A percentile compares a stretch with the other conserved stretches of the same genome.
phyloP scores from a whole-genome alignment of 2,797 vertebrate species.

The Octomys mimax region DNA sequence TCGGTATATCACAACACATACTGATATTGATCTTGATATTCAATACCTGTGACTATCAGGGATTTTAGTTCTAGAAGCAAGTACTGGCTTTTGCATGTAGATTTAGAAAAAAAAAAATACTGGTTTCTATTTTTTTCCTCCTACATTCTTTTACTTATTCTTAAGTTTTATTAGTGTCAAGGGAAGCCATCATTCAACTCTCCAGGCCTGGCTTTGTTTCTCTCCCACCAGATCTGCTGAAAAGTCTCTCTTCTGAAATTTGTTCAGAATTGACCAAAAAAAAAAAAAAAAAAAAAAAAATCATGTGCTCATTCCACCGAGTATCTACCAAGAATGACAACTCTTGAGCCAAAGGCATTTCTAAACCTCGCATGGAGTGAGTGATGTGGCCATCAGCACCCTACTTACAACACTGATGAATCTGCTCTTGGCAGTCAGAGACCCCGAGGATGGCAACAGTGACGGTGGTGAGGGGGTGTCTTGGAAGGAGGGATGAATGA shows the following conservation, averaged over 20 bases:
- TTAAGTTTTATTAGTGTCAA: not conserved
- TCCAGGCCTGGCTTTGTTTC: conserved; percentile 17
- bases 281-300: not conserved
- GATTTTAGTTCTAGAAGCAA: not conserved
- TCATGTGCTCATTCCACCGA: not conserved
- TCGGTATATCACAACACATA: not conserved
- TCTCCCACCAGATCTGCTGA: not conserved
- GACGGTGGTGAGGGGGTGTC: not conserved
- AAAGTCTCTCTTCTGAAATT: conserved; percentile 40
- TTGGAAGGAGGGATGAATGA: not conserved
- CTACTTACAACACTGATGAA: conserved; percentile 21
- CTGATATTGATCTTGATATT: no score
- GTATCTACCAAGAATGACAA: conserved; percentile 5
- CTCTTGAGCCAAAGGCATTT: not conserved
- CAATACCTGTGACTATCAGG: not conserved
- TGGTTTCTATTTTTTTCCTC: not conserved
- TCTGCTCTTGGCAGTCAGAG: not conserved
- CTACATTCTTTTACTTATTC: not conserved
- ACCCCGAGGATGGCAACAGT: not conserved
- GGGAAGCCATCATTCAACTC: not conserved
- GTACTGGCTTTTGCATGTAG: not conserved
- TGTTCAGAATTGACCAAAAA: not conserved
- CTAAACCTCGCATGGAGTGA: conserved; percentile 10
- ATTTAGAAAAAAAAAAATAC: not conserved
- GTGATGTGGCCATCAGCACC: not conserved